Evolutionary conservation across 2,113 vertebrate species (phyloP), one percentile per base, ranked within the genome.

Genomic region (Halcyon senegalensis): DNA sequence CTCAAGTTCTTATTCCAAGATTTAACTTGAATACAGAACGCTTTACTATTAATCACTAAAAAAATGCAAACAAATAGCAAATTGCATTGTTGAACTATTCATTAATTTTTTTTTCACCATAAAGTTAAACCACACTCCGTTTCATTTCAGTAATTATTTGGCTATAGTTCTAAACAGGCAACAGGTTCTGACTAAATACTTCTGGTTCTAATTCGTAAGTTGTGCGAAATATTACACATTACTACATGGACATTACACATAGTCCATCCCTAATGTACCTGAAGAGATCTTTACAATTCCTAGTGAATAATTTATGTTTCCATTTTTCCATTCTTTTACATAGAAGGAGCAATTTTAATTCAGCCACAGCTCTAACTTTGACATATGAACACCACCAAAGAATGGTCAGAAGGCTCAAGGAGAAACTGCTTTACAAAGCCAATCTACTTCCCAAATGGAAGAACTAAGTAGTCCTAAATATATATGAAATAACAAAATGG

Each of bases 151-250:
- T 59, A 84, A 74, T 93, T 88, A 84, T 78, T 89, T 90, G 50
- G 28, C 68, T 79, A 23, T 91, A 90, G 79, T 82, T 82, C 87
- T 84, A 90, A 96, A 78, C n/a, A 92, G 95, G 75, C 63, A 86
- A n/a, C 46, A 69, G 7, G 31, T 59, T 81, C 68, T 70, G 17
- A 37, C 55, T 83, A 89, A 95, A 82, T 50, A 56, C 5, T 50
- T 80, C 43, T 5, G 0, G 13, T 67, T 78, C 16, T 76, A 77
- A 94, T 64, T 84, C 14, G 17, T 78, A 60, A 81, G 33, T 67
- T 93, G 69, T 35, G 27, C 66, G 93, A 62, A 95, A 78, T 28
- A 89, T 73, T 77, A 69, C 35, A 78, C 35, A 35, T 35, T 35
- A 35, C 35, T 35, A 35, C 35, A 35, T 35, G 35, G 35, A 35